Evolutionary conservation across 2,888 invertebrate species (phyloP).

Genomic region (Drosophila vallismaia): DNA sequence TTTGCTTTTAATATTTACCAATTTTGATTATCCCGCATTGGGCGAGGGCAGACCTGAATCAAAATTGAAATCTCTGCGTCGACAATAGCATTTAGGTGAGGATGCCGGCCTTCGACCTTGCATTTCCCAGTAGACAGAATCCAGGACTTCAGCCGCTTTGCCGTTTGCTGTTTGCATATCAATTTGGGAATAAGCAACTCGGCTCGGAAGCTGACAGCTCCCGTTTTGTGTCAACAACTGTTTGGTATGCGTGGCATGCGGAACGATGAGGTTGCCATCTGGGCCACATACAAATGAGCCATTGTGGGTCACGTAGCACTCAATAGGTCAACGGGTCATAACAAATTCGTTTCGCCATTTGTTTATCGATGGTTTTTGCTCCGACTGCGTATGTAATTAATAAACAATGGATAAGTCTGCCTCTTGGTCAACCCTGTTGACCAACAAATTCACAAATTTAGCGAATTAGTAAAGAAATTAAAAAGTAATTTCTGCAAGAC

Average conservation of each 20-base stretch:
- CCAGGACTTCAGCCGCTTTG: slow-evolving; percentile 7
- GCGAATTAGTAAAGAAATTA: slow-evolving; percentile 74
- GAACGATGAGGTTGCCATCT: slow-evolving; percentile 52
- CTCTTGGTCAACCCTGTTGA: slow-evolving; percentile 2
- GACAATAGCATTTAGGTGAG: slow-evolving; percentile 29
- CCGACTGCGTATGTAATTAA: slow-evolving; percentile 37
- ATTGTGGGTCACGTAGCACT: slow-evolving; percentile 59
- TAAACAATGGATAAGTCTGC: slow-evolving; percentile 32
- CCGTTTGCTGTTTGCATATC: slow-evolving; percentile 70
- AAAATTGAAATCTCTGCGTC: slow-evolving; percentile 45
- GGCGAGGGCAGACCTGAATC: slow-evolving; percentile 15
- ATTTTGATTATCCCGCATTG: slow-evolving; percentile 12
- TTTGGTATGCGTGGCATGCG: slow-evolving; percentile 69
- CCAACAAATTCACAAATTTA: slow-evolving; percentile 28
- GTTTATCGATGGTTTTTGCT: slow-evolving; percentile 17
- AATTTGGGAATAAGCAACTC: slow-evolving; percentile 50
- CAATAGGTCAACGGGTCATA: slow-evolving; percentile 73
- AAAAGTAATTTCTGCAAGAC: slow-evolving; percentile 69
- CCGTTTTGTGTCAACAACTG: slow-evolving; percentile 37
- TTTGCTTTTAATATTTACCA: slow-evolving; percentile 1
- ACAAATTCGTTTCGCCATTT: slow-evolving; percentile 42
- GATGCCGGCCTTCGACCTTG: slow-evolving; percentile 20
- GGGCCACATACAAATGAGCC: slow-evolving; percentile 76
- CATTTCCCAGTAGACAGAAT: not conserved
- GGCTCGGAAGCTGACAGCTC: slow-evolving; percentile 14